Evolutionary conservation across 2,888 invertebrate genomes (phyloP), one percentile per base, ranked within the genome.

Genomic region (Standfussiana lucernea): DNA sequence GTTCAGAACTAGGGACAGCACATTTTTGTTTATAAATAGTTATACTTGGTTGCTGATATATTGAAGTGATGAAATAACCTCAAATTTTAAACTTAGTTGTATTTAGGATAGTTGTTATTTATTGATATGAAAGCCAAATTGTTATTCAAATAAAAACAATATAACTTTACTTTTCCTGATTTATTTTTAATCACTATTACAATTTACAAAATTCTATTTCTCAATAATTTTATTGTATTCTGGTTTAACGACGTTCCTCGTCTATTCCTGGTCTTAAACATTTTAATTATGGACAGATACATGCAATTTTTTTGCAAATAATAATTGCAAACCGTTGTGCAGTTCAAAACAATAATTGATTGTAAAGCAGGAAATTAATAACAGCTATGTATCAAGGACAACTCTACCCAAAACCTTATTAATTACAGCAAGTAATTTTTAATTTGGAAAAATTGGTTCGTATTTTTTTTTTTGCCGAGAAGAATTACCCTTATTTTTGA

Each of bases 61-160:
- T 37, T 53, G 28, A 69, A 77, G 53, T 70, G 74, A 69, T 79
- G 72, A 79, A 77, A 78, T 85, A 68, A 59, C 72, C 56, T 71
- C 32, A 56, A 70, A 40, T 47, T 15, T 42, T 77, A 47, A 59
- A 40, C 28, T 62, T 37, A 37, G 37, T 62, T 59, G 75, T 67
- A 88, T 86, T 90, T 92, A 93, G 88, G 85, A 83, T 89, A 88
- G 80, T 87, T 89, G 87, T 89, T 89, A 86, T 88, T 89, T 86
- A 86, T 90, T 90, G 18, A 79, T 83, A 79, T 86, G 86, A 84
- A 91, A 84, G 88, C 90, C 88, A 92, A 92, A 92, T 83, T 89
- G 80, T 89, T 86, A 85, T 83, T 83, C 61, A 86, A 86, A 86
- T 86, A 81, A 89, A 90, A 90, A 78, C 37, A 88, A 90, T 85